Base-by-base conservation (phyloP, 2,888 invertebrate genomes). In the Artemia sp. region DNA sequence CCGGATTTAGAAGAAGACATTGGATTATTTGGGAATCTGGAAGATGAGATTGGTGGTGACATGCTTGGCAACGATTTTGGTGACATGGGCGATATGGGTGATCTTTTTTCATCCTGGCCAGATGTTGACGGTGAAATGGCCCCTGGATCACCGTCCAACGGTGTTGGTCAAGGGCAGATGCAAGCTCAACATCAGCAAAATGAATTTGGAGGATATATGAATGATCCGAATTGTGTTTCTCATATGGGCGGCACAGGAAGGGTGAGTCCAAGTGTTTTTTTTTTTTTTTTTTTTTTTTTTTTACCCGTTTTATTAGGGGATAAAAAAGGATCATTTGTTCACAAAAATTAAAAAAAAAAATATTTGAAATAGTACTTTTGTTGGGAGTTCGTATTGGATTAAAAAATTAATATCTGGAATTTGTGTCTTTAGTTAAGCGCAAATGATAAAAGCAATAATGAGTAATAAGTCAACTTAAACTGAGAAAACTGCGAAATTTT, bases 61-160 rank as follows among this genome's bases (percentile, higher is more conserved):
- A 80, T 88, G 68, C 84, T 86, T 73, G 82, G 82, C 66, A 85
- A 83, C 67, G 79, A 85, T 74, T 81, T 83, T 71, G 74, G 74
- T 19, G 82, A 83, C 72, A 71, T 71, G 71, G 85, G 84, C 72
- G 76, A 74, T 51, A 82, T 83, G 79, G 80, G 82, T 72, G 87
- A 87, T 74, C 86, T 85, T 14, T 84, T 84, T 77, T 87, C 86
- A 75, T 85, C 85, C 75, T 84, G 85, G 84, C 83, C 85, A 74
- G 87, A 87, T 75, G 83, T 86, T 75, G 85, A 85, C 72, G 91
- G 90, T 78, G 64, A 24, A 58, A 58, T 58, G 64, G 24, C 64
- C 11, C 64, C 64, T 58, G 64, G 64, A n/a, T 58, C 64, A 8
- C 64, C 64, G 8, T 19, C 64, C 14, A 58, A 58, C 24, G 10